phyloP scores from a whole-genome alignment of 2,797 vertebrate genomes.

The Tachyglossus aculeatus region DNA sequence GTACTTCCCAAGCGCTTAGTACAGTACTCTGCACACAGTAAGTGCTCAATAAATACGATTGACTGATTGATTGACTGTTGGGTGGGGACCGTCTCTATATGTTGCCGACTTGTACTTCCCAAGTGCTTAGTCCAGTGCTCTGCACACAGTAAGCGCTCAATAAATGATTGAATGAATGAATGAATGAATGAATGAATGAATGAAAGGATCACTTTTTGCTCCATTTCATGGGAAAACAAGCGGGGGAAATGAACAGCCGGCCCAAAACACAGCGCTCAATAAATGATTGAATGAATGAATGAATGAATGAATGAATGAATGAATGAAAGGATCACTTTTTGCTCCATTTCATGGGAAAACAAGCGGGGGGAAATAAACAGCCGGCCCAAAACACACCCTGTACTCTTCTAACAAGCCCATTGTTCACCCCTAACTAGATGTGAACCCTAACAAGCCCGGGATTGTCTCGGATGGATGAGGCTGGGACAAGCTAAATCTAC shows the following conservation, averaged over 20 bases:
- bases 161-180: no score
- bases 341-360: constrained; percentile 54
- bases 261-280: constrained; percentile 53
- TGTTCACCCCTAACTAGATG: constrained; percentile 39
- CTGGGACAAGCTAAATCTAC: constrained; percentile 28
- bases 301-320: no score
- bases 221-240: constrained; percentile 57
- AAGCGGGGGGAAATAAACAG: constrained; percentile 47
- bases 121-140: no score
- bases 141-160: no score
- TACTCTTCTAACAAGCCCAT: constrained; percentile 37
- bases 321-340: constrained; percentile 36
- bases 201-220: constrained; percentile 35
- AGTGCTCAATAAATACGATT: no score
- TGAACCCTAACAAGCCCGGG: constrained; percentile 44
- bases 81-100: no score
- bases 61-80: no score
- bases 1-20: no score
- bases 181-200: no score
- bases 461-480: constrained; percentile 44
- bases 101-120: no score
- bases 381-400: constrained; percentile 45
- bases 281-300: no score
- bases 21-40: no score
- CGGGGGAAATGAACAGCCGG: constrained; percentile 38